These are phyloP conservation scores for Melospiza melodia DNA, from an alignment of 2,113 vertebrate genomes.

Conservation along the genomic window DNA sequence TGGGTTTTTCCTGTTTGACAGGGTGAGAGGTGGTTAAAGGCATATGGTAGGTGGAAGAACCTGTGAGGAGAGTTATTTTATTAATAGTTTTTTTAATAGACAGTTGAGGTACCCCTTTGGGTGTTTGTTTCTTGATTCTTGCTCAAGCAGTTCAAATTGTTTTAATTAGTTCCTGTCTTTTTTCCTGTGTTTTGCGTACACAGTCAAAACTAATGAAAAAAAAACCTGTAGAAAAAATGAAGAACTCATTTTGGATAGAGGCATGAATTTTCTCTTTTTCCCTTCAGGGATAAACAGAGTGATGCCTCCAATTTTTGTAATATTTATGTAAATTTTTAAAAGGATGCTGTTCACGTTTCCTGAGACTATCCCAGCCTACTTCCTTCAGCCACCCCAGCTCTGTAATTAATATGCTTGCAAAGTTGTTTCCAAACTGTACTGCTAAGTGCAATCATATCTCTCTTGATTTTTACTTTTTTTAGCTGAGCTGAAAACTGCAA, in stretches of 20 bases:
- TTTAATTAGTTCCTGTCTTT: neutral
- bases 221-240: neutral
- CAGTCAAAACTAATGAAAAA: neutral
- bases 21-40: neutral
- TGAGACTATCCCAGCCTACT: neutral
- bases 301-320: neutral
- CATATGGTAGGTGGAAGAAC: neutral
- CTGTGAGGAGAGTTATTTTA: neutral
- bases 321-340: neutral
- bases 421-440: neutral
- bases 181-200: neutral
- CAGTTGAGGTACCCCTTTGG: neutral
- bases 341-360: neutral
- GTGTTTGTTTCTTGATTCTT: neutral
- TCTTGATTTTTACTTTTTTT: neutral
- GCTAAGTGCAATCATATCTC: neutral
- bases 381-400: neutral
- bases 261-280: neutral
- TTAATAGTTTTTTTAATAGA: neutral
- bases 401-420: neutral
- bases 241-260: neutral
- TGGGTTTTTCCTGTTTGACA: neutral
- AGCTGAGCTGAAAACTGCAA: neutral
- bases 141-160: neutral
- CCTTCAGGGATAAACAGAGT: slow-evolving; percentile 11